Evolutionary conservation across 1,140 invertebrate species (phyloP).

Genomic region (Lepidurus packardi): DNA sequence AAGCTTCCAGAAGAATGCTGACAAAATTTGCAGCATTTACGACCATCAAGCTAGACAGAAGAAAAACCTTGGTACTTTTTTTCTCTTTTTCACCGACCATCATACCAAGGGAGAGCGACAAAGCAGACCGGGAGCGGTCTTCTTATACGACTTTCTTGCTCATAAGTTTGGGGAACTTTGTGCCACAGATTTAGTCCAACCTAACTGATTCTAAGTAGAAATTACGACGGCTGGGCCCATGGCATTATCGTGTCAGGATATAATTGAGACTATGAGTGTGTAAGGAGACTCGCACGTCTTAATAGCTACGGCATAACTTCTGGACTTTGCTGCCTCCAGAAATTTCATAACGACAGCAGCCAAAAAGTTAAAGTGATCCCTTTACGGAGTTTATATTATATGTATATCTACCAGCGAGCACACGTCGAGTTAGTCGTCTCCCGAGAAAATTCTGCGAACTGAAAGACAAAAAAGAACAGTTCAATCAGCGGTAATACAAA

Average conservation of each 20-base stretch:
- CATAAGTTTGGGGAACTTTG: background rate
- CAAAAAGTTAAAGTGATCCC: background rate
- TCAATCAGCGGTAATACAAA: background rate
- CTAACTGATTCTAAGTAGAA: conserved; percentile 7
- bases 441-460: background rate
- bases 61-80: background rate
- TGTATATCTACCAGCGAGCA: too few species aligned
- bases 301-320: background rate
- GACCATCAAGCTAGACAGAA: background rate
- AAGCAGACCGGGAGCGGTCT: too few species aligned
- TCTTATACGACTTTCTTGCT: too few species aligned
- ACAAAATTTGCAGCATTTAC: background rate
- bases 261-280: background rate
- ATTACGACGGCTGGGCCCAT: background rate
- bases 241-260: background rate
- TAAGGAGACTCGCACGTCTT: background rate
- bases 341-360: background rate
- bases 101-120: too few species aligned
- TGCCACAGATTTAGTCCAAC: background rate
- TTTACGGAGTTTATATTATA: too few species aligned
- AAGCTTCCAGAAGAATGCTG: background rate
- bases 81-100: too few species aligned
- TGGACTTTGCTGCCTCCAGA: background rate
- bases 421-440: background rate
- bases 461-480: background rate